phyloP scores from a whole-genome alignment of 2,113 vertebrate species.

The Catagonus wagneri region DNA sequence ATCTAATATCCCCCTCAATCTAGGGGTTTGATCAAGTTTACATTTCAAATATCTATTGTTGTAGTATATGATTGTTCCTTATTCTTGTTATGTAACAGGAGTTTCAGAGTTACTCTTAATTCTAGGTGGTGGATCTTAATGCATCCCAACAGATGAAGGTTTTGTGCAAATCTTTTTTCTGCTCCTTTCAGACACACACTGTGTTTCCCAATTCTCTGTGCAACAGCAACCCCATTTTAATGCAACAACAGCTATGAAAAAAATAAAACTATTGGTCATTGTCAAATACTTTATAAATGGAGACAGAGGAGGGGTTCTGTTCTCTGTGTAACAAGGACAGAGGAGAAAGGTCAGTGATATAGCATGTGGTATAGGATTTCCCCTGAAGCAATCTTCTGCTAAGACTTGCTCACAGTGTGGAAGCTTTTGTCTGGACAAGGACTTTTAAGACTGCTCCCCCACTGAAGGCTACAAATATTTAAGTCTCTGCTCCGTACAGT shows the following conservation, averaged over 20 bases:
- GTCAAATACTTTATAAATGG: constrained; percentile 69
- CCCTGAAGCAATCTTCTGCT: constrained; percentile 82
- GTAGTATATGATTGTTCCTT: not conserved
- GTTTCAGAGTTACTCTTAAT: constrained; percentile 14
- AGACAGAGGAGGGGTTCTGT: constrained; percentile 78
- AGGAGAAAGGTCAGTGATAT: constrained; percentile 77
- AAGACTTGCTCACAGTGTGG: constrained; percentile 73
- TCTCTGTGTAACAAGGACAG: constrained; percentile 71
- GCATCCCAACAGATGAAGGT: not conserved
- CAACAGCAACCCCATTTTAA: constrained; percentile 53
- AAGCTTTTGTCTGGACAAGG: constrained; percentile 78
- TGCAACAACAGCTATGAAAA: constrained; percentile 70
- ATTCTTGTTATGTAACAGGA: not conserved
- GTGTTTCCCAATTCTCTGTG: not conserved
- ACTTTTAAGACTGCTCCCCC: constrained; percentile 50
- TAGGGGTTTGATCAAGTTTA: not conserved
- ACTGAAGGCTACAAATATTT: constrained; percentile 59
- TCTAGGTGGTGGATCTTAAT: not conserved
- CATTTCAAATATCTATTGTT: constrained; percentile 19
- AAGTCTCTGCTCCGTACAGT: constrained; percentile 17
- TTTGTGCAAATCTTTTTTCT: not conserved
- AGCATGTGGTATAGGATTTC: constrained; percentile 82
- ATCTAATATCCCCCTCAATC: not conserved
- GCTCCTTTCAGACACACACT: not conserved
- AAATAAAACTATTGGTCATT: constrained; percentile 83